Percentiles rank a stretch among this genome's conserved stretches.
Conservation (phyloP, 92 coral and sea anemone genomes). For the Epizoanthus rinbou region DNA sequence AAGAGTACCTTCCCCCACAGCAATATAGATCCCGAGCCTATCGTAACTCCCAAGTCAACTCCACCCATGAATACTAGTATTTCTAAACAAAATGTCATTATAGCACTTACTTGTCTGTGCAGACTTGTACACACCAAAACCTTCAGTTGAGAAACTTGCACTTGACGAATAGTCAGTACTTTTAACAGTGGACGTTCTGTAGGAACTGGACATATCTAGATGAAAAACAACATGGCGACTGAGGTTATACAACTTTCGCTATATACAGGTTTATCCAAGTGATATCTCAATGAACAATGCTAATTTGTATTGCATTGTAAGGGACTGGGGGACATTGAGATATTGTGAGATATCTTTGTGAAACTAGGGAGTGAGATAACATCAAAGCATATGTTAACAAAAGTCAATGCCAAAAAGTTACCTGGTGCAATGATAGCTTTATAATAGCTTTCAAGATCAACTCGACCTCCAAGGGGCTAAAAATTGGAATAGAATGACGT, state of each 20-base stretch:
- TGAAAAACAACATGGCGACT: background rate
- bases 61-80: background rate
- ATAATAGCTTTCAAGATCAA: slow-evolving; percentile 90
- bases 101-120: slow-evolving; percentile 61
- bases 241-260: background rate
- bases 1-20: too few species aligned
- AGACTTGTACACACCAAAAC: slow-evolving; percentile 81
- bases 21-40: too few species aligned
- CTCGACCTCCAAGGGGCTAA: slow-evolving; percentile 87
- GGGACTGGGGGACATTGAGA: too few species aligned
- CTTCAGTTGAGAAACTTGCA: slow-evolving; percentile 86
- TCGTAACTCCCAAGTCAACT: too few species aligned
- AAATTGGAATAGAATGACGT: slow-evolving; percentile 6
- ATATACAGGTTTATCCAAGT: background rate
- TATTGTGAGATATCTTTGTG: too few species aligned
- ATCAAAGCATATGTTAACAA: too few species aligned
- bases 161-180: slow-evolving; percentile 67
- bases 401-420: slow-evolving; percentile 2
- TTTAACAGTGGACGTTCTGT: slow-evolving; percentile 74
- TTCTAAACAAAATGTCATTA: background rate
- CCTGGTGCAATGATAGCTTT: slow-evolving; percentile 97
- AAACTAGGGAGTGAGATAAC: too few species aligned
- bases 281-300: background rate
- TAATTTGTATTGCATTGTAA: too few species aligned
- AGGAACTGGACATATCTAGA: slow-evolving; percentile 86